Evolutionary conservation across 2,113 vertebrate genomes (phyloP), one percentile per base, ranked within the genome.

Genomic region (Xenus cinereus): DNA sequence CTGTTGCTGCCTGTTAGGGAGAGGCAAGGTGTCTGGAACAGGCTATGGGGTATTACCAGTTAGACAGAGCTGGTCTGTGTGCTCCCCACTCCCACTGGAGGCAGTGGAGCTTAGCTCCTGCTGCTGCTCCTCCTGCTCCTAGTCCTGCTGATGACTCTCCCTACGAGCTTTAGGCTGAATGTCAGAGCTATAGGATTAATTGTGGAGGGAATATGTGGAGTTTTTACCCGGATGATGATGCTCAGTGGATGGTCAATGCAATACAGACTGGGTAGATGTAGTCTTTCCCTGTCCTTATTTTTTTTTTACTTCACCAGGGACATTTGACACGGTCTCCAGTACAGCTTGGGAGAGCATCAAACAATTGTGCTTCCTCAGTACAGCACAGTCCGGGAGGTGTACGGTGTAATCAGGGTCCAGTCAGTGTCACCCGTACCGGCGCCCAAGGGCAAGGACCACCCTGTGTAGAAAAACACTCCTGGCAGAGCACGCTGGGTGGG

Each of bases 401-500:
- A 69, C 28, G 7, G 4, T 69, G 14, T 48, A 53, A 60, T 28
- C 45, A 35, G 8, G 23, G 9, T 53, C 9, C 60, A 63, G 20
- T 10, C 23, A 80, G 8, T 3, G 22, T 67, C 37, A 74, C 11
- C 62, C 27, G 18, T 5, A 54, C 4, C 3, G 2, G 18, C 3
- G 7, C 5, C 22, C 9, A 43, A 30, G 18, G 23, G 13, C 39
- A 74, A 48, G n/a, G 41, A 53, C 57, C 37, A 41, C 22, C 6
- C 26, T 0, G 1, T 15, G 33, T 32, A 28, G 27, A 69, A 45
- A 56, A 1, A 39, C 3, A 2, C 10, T 53, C 30, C 27, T 60
- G 11, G 19, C 30, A 32, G 43, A 80, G 32, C 20, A 39, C 1
- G 1, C 28, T 53, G 45, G 0, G 0, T 53, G 7, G 54, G 19